These are phyloP conservation scores for Drosophila monieri DNA, from an alignment of 2,888 invertebrate genomes.

Conservation along the genomic window DNA sequence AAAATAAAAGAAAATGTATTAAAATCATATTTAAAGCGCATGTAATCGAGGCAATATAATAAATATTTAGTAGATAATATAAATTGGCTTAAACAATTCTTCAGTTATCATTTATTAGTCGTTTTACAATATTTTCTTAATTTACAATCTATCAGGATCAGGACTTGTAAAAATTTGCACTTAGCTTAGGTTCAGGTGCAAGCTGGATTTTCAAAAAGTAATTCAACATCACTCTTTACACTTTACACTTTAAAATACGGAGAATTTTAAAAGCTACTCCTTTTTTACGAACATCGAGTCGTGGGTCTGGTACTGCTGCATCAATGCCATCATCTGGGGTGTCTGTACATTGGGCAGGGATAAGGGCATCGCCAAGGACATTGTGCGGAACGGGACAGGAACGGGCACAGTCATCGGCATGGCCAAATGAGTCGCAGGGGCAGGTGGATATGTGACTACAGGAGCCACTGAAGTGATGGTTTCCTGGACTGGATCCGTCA, in stretches of 20 bases:
- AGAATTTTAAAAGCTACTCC: constrained; percentile 50
- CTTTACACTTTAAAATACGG: neutral
- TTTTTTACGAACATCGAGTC: constrained; percentile 63
- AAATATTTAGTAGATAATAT: neutral
- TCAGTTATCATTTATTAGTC: constrained; percentile 28
- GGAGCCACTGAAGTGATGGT: constrained; percentile 22
- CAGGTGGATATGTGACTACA: constrained; percentile 21
- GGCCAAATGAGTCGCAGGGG: constrained; percentile 43
- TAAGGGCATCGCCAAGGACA: constrained; percentile 60
- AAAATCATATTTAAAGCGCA: neutral
- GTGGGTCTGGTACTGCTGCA: constrained; percentile 56
- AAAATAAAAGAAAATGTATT: constrained; percentile 28
- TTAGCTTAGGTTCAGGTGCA: constrained; percentile 43
- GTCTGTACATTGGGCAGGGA: constrained; percentile 53
- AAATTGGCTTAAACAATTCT: neutral
- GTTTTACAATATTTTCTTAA: constrained; percentile 35
- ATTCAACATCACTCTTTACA: neutral
- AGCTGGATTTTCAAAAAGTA: neutral
- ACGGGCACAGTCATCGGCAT: constrained; percentile 48
- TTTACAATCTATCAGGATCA: constrained; percentile 31
- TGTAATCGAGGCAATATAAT: no score
- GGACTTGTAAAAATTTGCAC: constrained; percentile 53
- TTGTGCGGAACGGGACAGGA: constrained; percentile 36
- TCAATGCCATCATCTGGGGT: constrained; percentile 67
- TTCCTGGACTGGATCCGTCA: constrained; percentile 7